Evolutionary conservation across 2,113 vertebrate genomes (phyloP).

Genomic region (Mellivora capensis): DNA sequence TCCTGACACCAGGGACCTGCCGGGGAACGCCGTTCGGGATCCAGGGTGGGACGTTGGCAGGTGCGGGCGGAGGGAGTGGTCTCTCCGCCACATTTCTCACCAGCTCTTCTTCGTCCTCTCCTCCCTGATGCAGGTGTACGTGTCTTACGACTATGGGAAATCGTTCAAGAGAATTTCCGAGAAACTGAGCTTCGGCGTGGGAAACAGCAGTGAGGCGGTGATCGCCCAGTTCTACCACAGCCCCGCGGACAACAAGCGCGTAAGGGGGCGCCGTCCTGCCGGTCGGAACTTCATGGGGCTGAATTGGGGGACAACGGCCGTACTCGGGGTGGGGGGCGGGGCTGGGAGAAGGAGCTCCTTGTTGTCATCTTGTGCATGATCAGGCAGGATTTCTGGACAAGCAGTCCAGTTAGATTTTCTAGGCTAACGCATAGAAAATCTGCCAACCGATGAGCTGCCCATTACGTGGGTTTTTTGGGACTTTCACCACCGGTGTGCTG

Average conservation of each 20-base stretch:
- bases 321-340: background rate
- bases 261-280: conserved; percentile 73
- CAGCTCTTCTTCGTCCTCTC: no score
- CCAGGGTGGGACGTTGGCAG: rapidly evolving
- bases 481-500: background rate
- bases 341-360: background rate
- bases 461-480: background rate
- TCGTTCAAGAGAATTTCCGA: conserved; percentile 89
- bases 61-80: rapidly evolving
- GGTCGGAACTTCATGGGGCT: rapidly evolving
- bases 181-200: conserved; percentile 83
- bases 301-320: background rate
- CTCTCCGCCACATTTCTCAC: background rate
- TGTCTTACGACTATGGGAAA: conserved; percentile 95
- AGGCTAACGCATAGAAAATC: background rate
- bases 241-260: conserved; percentile 93
- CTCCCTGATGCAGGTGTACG: conserved; percentile 88
- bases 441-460: background rate
- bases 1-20: no score
- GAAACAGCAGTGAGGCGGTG: conserved; percentile 85
- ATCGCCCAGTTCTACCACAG: conserved; percentile 99
- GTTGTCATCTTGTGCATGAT: background rate
- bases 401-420: background rate
- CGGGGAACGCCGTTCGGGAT: background rate
- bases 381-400: background rate